A percentile compares a stretch with the other conserved stretches of the same genome.
These are phyloP conservation scores for Sesamia nonagrioides DNA, from an alignment of 1,140 invertebrate genomes.

Conservation along the genomic window DNA sequence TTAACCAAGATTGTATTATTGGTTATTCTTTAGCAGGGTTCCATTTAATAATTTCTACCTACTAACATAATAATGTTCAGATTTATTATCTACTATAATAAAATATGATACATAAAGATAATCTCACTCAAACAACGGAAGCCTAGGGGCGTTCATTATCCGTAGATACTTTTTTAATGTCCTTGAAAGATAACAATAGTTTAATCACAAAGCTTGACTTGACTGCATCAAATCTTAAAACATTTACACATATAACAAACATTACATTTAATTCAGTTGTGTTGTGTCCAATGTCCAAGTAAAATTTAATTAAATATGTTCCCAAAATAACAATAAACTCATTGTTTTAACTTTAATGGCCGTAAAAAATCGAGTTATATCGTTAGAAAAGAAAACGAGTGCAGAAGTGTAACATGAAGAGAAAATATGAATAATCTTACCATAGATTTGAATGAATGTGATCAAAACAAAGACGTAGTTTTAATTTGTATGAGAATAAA, in stretches of 20 bases:
- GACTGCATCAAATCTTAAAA: constrained; percentile 9
- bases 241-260: background rate
- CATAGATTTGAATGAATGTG: constrained; percentile 39
- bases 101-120: constrained; percentile 12
- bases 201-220: background rate
- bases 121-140: constrained; percentile 18
- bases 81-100: constrained; percentile 10
- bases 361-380: constrained; percentile 37
- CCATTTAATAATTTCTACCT: no score
- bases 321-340: constrained; percentile 37
- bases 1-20: background rate
- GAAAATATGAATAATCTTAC: constrained; percentile 47
- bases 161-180: background rate
- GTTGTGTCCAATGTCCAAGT: background rate
- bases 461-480: constrained; percentile 36
- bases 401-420: constrained; percentile 38
- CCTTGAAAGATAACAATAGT: constrained; percentile 10
- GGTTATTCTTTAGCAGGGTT: no score
- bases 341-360: constrained; percentile 32
- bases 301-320: constrained; percentile 3
- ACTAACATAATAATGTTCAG: background rate
- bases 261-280: background rate
- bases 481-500: constrained; percentile 42
- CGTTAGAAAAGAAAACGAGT: constrained; percentile 42
- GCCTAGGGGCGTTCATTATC: constrained; percentile 17